Evolutionary conservation across 2,797 vertebrate genomes (phyloP), one percentile per base, ranked within the genome.

Genomic region (Xenops minutus): DNA sequence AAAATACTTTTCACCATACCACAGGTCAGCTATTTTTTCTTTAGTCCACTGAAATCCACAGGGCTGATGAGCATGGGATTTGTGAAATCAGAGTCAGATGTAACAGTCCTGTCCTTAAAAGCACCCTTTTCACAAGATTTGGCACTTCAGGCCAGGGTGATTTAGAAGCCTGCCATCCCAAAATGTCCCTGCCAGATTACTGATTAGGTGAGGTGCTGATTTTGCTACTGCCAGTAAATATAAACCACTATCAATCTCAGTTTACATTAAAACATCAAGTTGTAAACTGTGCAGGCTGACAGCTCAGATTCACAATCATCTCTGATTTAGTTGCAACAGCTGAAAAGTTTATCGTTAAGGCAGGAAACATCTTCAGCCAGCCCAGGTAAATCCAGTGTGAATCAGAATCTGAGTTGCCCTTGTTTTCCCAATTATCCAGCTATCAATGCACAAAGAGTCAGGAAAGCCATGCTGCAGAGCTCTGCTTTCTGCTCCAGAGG

Each of bases 271-370:
- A 93, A 78, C 51, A 81, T 63, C 39, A 58, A 66, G 58, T 58
- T 86, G 54, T 56, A 83, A 89, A 56, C 69, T 51, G 48, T 32
- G 30, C 44, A 32, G 36, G 41, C 23, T 88, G 68, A 32, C 7
- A 14, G n/a, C 36, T 68, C 88, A 36, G 56, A 51, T 55, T 74
- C 89, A 44, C 76, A 84, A 29, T 88, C 54, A 54, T n/a, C 69
- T 92, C 68, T 91, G 37, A 92, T 93, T 91, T 81, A 91, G 66
- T 73, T 68, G 34, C 85, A 91, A 17, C 20, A 83, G 68, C 23
- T 92, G 64, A 89, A 80, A 64, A 37, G 64, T 88, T 92, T 72
- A 27, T 91, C 16, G 8, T 75, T 58, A 39, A 72, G 68, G 15
- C 1, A 2, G 41, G 78, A 24, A 72, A 54, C 15, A 51, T 62